Conservation (phyloP, 1,140 invertebrate genomes). For the Halesus radiatus region DNA sequence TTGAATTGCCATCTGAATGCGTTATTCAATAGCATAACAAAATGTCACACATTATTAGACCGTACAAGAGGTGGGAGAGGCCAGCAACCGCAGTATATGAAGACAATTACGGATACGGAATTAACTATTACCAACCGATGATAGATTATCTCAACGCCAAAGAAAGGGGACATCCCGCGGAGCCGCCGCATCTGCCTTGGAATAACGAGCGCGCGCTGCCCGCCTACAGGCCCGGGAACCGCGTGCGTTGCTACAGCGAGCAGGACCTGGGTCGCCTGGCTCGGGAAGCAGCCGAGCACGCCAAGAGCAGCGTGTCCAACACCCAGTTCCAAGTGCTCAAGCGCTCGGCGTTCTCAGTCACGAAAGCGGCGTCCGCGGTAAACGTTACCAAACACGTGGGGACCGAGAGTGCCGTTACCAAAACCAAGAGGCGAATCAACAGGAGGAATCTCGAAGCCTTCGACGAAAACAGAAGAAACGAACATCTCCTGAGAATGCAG, state of each 20-base stretch:
- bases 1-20: neutral
- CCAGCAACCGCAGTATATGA: conserved; percentile 81
- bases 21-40: neutral
- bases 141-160: conserved; percentile 82
- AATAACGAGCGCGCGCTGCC: conserved; percentile 78
- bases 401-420: conserved; percentile 70
- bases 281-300: conserved; percentile 74
- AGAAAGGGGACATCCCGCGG: conserved; percentile 65
- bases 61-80: conserved; percentile 64
- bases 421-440: conserved; percentile 68
- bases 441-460: conserved; percentile 62
- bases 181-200: conserved; percentile 80
- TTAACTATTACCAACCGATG: conserved; percentile 88
- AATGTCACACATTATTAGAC: conserved; percentile 40
- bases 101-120: conserved; percentile 84
- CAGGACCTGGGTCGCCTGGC: conserved; percentile 76
- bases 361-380: conserved; percentile 76
- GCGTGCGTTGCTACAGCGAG: conserved; percentile 73
- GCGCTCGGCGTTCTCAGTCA: conserved; percentile 77
- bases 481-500: conserved; percentile 67
- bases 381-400: conserved; percentile 77
- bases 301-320: conserved; percentile 73
- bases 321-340: conserved; percentile 74
- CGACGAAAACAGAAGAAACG: conserved; percentile 66
- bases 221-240: conserved; percentile 72